phyloP scores from a whole-genome alignment of 2,113 vertebrate genomes.

The Esox niger region DNA sequence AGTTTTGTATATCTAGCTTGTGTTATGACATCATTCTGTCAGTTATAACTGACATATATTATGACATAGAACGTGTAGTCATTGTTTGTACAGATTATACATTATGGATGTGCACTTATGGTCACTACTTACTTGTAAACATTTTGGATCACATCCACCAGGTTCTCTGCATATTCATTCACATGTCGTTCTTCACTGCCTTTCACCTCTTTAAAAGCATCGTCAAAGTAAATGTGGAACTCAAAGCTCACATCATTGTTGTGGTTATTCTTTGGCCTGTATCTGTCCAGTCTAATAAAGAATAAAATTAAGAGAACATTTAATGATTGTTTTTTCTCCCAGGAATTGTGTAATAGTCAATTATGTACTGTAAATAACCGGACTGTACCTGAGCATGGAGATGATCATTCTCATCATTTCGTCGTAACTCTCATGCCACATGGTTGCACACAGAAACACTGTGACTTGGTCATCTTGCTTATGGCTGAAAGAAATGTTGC shows the following conservation, averaged over 20 bases:
- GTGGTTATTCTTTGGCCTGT: constrained; percentile 43
- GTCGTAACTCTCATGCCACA: constrained; percentile 73
- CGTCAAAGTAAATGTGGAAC: constrained; percentile 63
- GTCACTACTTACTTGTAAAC: constrained; percentile 52
- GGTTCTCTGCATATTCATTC: constrained; percentile 46
- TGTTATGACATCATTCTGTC: no score
- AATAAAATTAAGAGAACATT: no score
- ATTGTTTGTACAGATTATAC: no score
- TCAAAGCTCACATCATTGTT: constrained; percentile 48
- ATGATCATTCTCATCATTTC: constrained; percentile 74
- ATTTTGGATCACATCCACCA: constrained; percentile 48
- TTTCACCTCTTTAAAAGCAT: constrained; percentile 44
- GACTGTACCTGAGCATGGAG: constrained; percentile 70
- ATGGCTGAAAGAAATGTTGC: background rate
- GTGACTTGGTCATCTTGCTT: constrained; percentile 26
- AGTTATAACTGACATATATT: no score
- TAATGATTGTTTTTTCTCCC: no score
- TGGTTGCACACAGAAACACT: constrained; percentile 70
- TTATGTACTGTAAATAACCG: background rate
- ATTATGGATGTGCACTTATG: no score
- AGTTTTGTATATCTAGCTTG: no score
- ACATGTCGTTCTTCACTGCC: constrained; percentile 32
- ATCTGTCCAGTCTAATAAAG: constrained; percentile 61
- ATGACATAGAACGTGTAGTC: no score
- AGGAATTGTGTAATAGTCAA: no score